Evolutionary conservation across 2,113 vertebrate genomes (phyloP), one percentile per base, ranked within the genome.

Genomic region (Acanthisitta chloris): DNA sequence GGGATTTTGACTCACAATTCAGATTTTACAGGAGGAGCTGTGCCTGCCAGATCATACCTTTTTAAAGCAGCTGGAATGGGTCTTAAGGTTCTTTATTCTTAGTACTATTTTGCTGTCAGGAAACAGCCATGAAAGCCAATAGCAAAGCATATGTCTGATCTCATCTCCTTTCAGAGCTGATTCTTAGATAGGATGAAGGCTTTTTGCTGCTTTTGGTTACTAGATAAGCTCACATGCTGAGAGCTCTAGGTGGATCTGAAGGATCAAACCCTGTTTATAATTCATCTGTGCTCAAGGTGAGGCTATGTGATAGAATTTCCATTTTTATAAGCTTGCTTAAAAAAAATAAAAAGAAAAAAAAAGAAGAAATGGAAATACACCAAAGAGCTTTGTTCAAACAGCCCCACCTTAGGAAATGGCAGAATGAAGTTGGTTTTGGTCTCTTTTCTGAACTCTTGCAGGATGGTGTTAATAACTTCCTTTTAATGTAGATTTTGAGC

Each of bases 201-300:
- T 92, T 97, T 96, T 94, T 91, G 31, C 88, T 94, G 91, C 91
- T 95, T 95, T 96, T 94, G 77, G 94, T 95, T 96, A 71, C 92
- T 74, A 92, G 96, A 97, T 97, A 96, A 96, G 94, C 95, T 94
- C 95, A 88, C 95, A 94, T 70, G 88, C 96, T 96, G 96, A 78
- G 96, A 95, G 83, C 92, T 95, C 69, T 54, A 88, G 80, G 95
- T 96, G 77, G 91, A 95, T 96, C 91, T 92, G 86, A 94, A 97
- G 88, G 94, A 95, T 96, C 94, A 97, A 95, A 95, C 88, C 45
- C 88, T 96, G 88, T 94, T 97, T 97, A 92, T 95, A 95, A 96
- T 95, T 97, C 92, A 78, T 96, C 91, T 92, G 83, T 43, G 83
- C 88, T 97, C 92, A 94, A 97, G 94, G 96, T 97, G 92, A 94